phyloP scores from a whole-genome alignment of 2,113 vertebrate species.

The Neogobius melanostomus region DNA sequence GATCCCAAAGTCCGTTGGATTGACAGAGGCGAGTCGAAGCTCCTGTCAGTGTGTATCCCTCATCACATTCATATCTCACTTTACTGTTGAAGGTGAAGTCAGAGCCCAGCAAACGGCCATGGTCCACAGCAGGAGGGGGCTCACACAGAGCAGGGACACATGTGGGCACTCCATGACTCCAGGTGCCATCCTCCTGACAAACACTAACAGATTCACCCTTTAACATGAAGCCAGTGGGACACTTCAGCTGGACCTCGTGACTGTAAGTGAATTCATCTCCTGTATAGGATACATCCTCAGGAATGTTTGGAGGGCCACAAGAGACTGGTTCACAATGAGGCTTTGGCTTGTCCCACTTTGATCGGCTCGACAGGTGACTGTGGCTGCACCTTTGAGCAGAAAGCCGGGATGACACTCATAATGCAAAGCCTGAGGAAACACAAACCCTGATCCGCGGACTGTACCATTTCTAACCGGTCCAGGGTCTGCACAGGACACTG shows the following conservation, averaged over 20 bases:
- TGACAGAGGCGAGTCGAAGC: slow-evolving; percentile 75
- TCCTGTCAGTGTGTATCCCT: slow-evolving; percentile 84
- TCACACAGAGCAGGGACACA: slow-evolving; percentile 82
- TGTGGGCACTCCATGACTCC: slow-evolving; percentile 80
- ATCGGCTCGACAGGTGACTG: slow-evolving; percentile 82
- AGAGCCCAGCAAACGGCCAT: slow-evolving; percentile 77
- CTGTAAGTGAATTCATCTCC: slow-evolving; percentile 82
- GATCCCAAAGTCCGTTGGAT: slow-evolving; percentile 85
- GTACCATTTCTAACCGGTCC: slow-evolving; percentile 76
- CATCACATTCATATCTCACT: slow-evolving; percentile 82
- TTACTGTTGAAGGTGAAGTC: slow-evolving; percentile 81
- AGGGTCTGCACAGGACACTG: slow-evolving; percentile 79
- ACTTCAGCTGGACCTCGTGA: slow-evolving; percentile 77
- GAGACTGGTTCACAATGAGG: slow-evolving; percentile 83
- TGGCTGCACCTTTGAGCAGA: slow-evolving; percentile 76
- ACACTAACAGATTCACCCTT: slow-evolving; percentile 77
- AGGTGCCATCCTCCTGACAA: slow-evolving; percentile 87
- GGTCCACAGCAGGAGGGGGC: slow-evolving; percentile 65
- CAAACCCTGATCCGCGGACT: slow-evolving; percentile 76
- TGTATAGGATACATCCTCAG: slow-evolving; percentile 73
- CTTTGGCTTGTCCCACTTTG: slow-evolving; percentile 83
- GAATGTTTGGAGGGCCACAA: slow-evolving; percentile 79
- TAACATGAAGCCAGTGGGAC: slow-evolving; percentile 82
- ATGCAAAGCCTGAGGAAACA: slow-evolving; percentile 71
- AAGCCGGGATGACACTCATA: slow-evolving; percentile 88